These are phyloP conservation scores for Brachionus paranguensis DNA, from an alignment of 1,140 invertebrate genomes.

Conservation along the genomic window DNA sequence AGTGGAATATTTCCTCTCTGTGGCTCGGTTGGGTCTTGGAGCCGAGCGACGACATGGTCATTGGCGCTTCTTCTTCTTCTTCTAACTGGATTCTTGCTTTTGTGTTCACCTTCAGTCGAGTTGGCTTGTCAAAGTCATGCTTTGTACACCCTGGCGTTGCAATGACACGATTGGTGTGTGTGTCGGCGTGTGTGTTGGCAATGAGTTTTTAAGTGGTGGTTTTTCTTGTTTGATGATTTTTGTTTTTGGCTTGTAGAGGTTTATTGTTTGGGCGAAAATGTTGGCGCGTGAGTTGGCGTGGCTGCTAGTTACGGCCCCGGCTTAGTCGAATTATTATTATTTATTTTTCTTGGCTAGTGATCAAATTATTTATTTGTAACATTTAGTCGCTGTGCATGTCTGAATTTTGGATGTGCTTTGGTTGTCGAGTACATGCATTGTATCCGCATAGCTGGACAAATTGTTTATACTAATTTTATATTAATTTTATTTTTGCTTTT, in stretches of 20 bases:
- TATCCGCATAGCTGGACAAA: neutral
- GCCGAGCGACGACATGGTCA: neutral
- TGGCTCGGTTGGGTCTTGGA: neutral
- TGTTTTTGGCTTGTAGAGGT: neutral
- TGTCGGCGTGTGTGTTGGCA: too few relatives aligned
- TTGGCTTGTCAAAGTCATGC: neutral
- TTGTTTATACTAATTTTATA: neutral
- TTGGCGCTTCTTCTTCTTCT: neutral
- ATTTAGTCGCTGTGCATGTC: neutral
- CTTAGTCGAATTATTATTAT: neutral
- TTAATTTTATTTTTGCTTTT: neutral
- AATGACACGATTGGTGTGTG: too few relatives aligned
- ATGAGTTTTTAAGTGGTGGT: too few relatives aligned
- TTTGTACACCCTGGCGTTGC: neutral
- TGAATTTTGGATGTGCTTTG: neutral
- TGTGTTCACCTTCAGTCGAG: neutral
- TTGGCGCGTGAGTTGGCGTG: neutral
- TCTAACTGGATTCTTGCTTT: neutral
- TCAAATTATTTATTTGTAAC: neutral
- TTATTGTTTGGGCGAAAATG: neutral
- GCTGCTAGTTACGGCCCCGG: neutral
- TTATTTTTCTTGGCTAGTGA: neutral
- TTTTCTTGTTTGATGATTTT: neutral
- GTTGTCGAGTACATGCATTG: neutral
- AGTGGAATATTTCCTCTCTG: slow-evolving; percentile 35